phyloP scores from a whole-genome alignment of 2,797 vertebrate genomes.

The Lates japonicus region DNA sequence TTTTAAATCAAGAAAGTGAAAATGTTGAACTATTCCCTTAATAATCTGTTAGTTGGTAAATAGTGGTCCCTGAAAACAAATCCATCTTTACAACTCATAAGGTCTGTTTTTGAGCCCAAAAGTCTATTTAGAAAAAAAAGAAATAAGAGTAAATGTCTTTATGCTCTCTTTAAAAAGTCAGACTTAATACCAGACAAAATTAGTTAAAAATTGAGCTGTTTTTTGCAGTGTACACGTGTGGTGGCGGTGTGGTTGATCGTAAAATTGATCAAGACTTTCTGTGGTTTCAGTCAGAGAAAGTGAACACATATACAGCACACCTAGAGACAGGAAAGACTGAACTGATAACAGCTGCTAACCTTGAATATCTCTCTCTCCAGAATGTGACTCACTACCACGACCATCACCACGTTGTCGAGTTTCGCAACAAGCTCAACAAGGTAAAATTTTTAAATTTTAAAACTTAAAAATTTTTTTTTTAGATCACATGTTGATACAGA shows the following conservation, averaged over 20 bases:
- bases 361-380: conserved; percentile 50
- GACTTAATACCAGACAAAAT: not conserved
- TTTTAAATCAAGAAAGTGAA: too few species aligned
- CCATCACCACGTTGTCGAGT: conserved; percentile 64
- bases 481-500: not conserved
- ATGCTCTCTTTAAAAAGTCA: not conserved
- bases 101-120: too few species aligned
- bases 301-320: not conserved
- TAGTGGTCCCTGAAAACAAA: too few species aligned
- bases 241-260: conserved; percentile 42
- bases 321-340: not conserved
- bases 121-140: too few species aligned
- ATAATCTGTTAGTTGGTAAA: not conserved
- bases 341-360: conserved; percentile 27
- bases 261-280: conserved; percentile 14
- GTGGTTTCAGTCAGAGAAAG: conserved; percentile 35
- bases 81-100: too few species aligned
- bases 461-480: not conserved
- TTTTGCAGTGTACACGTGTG: not conserved
- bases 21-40: not conserved
- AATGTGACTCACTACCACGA: conserved; percentile 70
- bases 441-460: conserved; percentile 41
- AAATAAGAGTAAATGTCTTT: not conserved
- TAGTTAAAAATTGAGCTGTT: not conserved
- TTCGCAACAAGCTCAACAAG: conserved; percentile 66